Evolutionary conservation across 2,888 invertebrate genomes (phyloP).

Genomic region (Phymatocera aterrima): DNA sequence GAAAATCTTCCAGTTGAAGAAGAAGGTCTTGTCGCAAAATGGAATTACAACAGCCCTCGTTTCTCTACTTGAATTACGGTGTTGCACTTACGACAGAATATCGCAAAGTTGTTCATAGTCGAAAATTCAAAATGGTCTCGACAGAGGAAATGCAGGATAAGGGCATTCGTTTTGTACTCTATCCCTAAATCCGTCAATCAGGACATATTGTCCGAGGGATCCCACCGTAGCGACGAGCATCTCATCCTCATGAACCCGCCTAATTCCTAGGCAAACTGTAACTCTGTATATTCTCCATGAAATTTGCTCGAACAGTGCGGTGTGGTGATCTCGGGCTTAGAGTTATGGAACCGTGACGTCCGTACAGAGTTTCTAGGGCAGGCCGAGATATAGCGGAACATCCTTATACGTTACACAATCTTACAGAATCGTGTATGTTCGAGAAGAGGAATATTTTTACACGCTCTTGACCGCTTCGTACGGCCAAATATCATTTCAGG

Average conservation of each 20-base stretch:
- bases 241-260: conserved; percentile 16
- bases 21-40: background rate
- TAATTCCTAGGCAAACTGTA: conserved; percentile 28
- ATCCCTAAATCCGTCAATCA: conserved; percentile 24
- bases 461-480: no score
- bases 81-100: no score
- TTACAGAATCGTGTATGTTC: background rate
- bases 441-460: no score
- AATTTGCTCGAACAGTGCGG: conserved; percentile 3
- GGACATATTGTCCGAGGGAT: conserved; percentile 28
- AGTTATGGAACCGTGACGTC: conserved; percentile 21
- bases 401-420: no score
- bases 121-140: background rate
- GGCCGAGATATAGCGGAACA: background rate
- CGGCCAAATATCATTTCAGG: no score
- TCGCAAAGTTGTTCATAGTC: no score
- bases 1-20: no score
- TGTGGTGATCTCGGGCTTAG: background rate
- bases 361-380: background rate
- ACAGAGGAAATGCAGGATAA: background rate
- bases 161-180: background rate
- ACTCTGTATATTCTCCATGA: conserved; percentile 25
- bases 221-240: background rate
- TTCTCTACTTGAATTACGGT: background rate
- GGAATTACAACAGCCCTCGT: background rate